Evolutionary conservation across 2,797 vertebrate genomes (phyloP).

Genomic region (Phalanger gymnotis): DNA sequence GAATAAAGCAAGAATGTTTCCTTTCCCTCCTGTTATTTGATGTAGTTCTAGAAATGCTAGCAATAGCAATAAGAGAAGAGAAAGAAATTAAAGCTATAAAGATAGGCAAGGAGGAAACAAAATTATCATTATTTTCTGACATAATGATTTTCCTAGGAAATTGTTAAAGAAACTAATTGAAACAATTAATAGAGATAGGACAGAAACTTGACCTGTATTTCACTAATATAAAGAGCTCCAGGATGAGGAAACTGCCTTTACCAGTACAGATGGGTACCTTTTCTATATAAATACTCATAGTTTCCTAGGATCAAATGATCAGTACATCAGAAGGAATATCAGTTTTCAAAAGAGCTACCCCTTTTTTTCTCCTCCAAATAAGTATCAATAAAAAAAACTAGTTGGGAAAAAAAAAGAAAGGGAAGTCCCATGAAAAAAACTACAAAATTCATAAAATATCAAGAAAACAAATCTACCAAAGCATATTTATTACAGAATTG

Average conservation of each 20-base stretch:
- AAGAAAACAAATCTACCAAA: not conserved
- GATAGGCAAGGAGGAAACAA: not conserved
- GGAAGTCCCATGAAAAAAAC: not conserved
- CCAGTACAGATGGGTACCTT: not conserved
- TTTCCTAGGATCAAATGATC: not conserved
- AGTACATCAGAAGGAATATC: not conserved
- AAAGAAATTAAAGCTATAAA: not conserved
- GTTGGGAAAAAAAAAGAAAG: not conserved
- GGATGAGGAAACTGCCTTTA: not conserved
- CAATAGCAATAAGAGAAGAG: not conserved
- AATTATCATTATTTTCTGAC: not conserved
- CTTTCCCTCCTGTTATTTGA: not conserved
- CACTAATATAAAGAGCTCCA: not conserved
- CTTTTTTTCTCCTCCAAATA: not conserved
- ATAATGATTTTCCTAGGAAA: not conserved
- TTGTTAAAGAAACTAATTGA: too few relatives aligned
- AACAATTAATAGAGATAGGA: not conserved
- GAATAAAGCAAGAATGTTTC: not conserved
- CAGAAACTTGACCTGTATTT: not conserved
- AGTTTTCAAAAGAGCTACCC: not conserved
- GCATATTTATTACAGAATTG: not conserved
- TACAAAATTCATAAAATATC: not conserved
- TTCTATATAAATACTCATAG: not conserved
- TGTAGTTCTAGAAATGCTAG: not conserved
- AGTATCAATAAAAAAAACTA: not conserved